Percentiles rank a stretch among this genome's conserved stretches.
Evolutionary conservation across 2,888 invertebrate species (phyloP).

Genomic region (Frankliniella fusca): DNA sequence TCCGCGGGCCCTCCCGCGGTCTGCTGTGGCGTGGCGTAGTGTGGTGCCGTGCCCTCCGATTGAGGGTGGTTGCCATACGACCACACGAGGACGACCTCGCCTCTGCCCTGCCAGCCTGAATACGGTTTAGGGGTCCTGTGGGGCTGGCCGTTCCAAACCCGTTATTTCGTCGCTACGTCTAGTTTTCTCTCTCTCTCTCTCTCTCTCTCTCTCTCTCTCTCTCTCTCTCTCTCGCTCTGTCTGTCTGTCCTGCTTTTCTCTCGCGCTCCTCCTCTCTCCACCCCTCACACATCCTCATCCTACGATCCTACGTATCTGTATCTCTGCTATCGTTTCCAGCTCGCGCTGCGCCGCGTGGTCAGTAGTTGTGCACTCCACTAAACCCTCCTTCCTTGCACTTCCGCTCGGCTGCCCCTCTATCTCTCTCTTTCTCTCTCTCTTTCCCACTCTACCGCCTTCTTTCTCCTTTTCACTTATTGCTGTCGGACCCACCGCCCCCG

Average conservation of each 20-base stretch:
- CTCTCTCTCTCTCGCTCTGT: not conserved
- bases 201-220: not conserved
- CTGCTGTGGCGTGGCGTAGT: too few species aligned
- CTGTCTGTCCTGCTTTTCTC: not conserved
- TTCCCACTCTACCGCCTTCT: not conserved
- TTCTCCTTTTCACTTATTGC: not conserved
- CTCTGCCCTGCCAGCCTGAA: not conserved
- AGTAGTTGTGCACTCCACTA: too few species aligned
- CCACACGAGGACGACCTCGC: not conserved
- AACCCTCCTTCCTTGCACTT: too few species aligned
- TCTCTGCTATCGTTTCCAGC: too few species aligned
- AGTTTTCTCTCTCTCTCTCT: not conserved
- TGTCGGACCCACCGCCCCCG: not conserved
- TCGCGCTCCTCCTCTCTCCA: not conserved
- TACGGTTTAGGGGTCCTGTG: not conserved
- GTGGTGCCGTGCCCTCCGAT: not conserved
- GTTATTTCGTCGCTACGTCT: not conserved
- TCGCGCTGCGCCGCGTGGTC: too few species aligned
- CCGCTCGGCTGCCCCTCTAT: not conserved
- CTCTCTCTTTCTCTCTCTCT: not conserved
- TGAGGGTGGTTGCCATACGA: not conserved
- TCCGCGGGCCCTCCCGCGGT: not conserved
- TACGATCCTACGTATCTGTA: too few species aligned
- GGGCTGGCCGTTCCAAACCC: not conserved
- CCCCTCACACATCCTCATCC: too few species aligned